A percentile compares a stretch with the other conserved stretches of the same genome.
Evolutionary conservation across 1,140 invertebrate species (phyloP).

Genomic region (Scaptomyza graminum): DNA sequence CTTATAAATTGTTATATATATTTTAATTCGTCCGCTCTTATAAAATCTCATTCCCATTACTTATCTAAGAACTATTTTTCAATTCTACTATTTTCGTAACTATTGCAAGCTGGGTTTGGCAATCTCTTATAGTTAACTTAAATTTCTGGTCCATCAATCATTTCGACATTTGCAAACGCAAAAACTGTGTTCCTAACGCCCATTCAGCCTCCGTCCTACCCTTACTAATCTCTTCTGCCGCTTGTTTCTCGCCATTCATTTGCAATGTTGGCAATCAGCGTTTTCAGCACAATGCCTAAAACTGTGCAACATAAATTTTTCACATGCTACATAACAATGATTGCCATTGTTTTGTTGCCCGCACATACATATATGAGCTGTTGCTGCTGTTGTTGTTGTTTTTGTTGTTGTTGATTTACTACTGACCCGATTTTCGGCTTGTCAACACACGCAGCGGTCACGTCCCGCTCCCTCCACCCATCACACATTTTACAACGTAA

Average conservation of each 20-base stretch:
- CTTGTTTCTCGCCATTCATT: slow-evolving; percentile 36
- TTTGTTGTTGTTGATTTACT: slow-evolving; percentile 72
- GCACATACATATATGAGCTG: slow-evolving; percentile 1
- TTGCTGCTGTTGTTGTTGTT: slow-evolving; percentile 15
- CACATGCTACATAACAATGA: slow-evolving; percentile 68
- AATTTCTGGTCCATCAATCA: slow-evolving; percentile 44
- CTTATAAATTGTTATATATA: no score
- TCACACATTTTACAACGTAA: not conserved
- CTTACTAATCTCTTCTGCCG: not conserved
- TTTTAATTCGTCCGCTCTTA: no score
- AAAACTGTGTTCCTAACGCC: slow-evolving; percentile 29
- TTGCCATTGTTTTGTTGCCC: slow-evolving; percentile 63
- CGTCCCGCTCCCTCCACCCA: not conserved
- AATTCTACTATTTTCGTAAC: no score
- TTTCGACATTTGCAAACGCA: slow-evolving; percentile 28
- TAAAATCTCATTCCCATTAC: no score
- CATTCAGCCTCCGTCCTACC: not conserved
- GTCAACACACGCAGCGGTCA: slow-evolving; percentile 62
- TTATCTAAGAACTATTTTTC: no score
- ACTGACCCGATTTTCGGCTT: slow-evolving; percentile 76
- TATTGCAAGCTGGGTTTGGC: not conserved
- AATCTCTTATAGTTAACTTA: slow-evolving; percentile 22
- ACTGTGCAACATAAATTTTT: slow-evolving; percentile 73
- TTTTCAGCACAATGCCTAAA: slow-evolving; percentile 46
- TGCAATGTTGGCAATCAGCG: slow-evolving; percentile 54